These are phyloP conservation scores for Drosophila greeni DNA, from an alignment of 2,888 invertebrate species.

Conservation along the genomic window DNA sequence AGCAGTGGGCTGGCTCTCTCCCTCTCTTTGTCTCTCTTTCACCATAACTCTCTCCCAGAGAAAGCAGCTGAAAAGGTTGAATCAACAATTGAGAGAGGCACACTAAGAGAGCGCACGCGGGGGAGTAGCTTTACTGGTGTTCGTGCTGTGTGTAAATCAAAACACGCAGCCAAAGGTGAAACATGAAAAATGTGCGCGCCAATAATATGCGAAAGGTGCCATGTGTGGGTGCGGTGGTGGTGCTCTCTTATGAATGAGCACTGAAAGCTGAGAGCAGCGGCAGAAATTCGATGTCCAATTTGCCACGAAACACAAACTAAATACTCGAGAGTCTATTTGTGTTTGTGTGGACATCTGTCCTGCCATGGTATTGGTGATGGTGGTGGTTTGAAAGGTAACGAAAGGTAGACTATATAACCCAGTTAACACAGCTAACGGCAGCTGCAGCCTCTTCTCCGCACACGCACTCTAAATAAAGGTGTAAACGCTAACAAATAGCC, in stretches of 20 bases:
- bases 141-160: conserved; percentile 56
- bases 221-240: conserved; percentile 16
- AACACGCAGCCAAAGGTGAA: conserved; percentile 68
- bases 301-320: conserved; percentile 60
- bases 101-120: conserved; percentile 47
- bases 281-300: conserved; percentile 58
- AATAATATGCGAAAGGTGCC: conserved; percentile 49
- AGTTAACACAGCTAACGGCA: conserved; percentile 19
- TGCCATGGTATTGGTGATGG: conserved; percentile 7
- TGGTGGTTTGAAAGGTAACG: conserved; percentile 26
- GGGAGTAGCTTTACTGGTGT: conserved; percentile 42
- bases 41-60: conserved; percentile 33
- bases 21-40: neutral
- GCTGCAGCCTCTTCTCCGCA: conserved; percentile 38
- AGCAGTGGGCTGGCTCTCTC: neutral
- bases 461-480: conserved; percentile 22
- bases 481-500: conserved; percentile 18
- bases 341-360: conserved; percentile 34
- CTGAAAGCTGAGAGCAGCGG: conserved; percentile 50
- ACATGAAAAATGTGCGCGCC: conserved; percentile 70
- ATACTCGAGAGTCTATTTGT: conserved; percentile 20
- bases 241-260: conserved; percentile 53
- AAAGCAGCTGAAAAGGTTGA: conserved; percentile 52
- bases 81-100: conserved; percentile 59
- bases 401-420: conserved; percentile 20